Evolutionary conservation across 2,797 vertebrate species (phyloP).

Genomic region (Trachurus trachurus): DNA sequence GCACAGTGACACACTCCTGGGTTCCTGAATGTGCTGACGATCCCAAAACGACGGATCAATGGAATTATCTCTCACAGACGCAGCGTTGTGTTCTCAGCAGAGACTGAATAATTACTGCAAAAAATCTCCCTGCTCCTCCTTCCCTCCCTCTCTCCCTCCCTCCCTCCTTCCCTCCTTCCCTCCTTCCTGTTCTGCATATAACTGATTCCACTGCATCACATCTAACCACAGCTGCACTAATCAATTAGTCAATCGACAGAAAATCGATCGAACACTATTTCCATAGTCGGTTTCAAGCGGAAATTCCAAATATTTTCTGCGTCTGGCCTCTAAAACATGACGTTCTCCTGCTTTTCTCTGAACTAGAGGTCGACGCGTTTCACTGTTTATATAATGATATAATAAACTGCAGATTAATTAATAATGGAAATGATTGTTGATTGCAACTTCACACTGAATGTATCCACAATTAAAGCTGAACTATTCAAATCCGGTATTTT

Average conservation of each 20-base stretch:
- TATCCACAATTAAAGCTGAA: no score
- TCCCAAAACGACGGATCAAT: constrained; percentile 25
- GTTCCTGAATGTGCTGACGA: constrained; percentile 18
- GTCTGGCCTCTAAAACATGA: background rate
- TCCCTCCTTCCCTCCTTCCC: background rate
- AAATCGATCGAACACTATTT: background rate
- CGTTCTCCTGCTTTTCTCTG: no score
- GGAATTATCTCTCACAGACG: constrained; percentile 19
- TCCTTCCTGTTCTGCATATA: background rate
- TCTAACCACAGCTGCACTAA: background rate
- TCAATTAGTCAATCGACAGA: background rate
- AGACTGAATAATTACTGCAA: constrained; percentile 20
- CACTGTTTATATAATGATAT: no score
- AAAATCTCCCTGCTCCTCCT: background rate
- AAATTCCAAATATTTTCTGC: background rate
- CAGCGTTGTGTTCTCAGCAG: background rate
- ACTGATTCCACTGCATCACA: background rate
- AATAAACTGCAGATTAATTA: no score
- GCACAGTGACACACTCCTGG: constrained; percentile 23
- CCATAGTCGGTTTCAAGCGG: background rate
- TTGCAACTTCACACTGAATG: no score
- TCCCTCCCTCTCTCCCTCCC: background rate
- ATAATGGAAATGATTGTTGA: no score
- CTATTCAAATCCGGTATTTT: no score
- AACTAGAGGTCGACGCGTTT: no score